A percentile compares a stretch with the other conserved stretches of the same genome.
These are phyloP conservation scores for Nibea albiflora DNA, from an alignment of 2,113 vertebrate genomes.

Conservation along the genomic window DNA sequence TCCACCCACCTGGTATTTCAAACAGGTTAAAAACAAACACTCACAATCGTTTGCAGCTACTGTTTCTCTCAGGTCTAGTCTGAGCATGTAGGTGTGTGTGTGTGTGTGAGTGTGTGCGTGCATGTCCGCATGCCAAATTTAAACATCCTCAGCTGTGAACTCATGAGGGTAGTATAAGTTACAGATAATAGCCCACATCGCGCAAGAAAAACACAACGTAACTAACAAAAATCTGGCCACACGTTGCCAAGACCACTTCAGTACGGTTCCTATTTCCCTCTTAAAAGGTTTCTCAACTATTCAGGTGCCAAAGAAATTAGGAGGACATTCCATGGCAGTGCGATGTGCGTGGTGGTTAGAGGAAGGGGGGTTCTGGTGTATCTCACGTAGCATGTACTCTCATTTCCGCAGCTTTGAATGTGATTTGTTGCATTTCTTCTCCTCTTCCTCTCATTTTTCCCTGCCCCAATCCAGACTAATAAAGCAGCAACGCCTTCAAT, in stretches of 20 bases:
- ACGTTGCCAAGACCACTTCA: conserved; percentile 50
- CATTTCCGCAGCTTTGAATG: conserved; percentile 27
- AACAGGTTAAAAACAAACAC: conserved; percentile 33
- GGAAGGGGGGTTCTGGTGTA: conserved; percentile 23
- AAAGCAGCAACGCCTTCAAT: not conserved
- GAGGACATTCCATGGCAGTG: conserved; percentile 23
- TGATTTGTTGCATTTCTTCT: conserved; percentile 20
- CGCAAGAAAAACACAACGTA: conserved; percentile 51
- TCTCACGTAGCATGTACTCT: conserved; percentile 18
- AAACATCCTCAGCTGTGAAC: conserved; percentile 50
- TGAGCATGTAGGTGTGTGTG: not conserved
- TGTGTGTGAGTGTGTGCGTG: not conserved
- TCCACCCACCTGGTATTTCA: conserved; percentile 25
- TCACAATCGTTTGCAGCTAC: conserved; percentile 29
- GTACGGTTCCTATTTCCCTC: conserved; percentile 31
- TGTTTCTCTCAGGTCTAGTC: not conserved
- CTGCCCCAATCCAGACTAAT: conserved; percentile 21
- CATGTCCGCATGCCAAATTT: not conserved
- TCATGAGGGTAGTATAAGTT: conserved; percentile 46
- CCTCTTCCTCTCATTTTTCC: not conserved
- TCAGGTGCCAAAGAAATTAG: conserved; percentile 48
- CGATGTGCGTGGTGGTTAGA: not conserved
- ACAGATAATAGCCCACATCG: conserved; percentile 54
- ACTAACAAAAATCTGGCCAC: conserved; percentile 31
- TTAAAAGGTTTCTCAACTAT: conserved; percentile 38